phyloP scores from a whole-genome alignment of 2,113 vertebrate genomes.

The Aphelocoma coerulescens region DNA sequence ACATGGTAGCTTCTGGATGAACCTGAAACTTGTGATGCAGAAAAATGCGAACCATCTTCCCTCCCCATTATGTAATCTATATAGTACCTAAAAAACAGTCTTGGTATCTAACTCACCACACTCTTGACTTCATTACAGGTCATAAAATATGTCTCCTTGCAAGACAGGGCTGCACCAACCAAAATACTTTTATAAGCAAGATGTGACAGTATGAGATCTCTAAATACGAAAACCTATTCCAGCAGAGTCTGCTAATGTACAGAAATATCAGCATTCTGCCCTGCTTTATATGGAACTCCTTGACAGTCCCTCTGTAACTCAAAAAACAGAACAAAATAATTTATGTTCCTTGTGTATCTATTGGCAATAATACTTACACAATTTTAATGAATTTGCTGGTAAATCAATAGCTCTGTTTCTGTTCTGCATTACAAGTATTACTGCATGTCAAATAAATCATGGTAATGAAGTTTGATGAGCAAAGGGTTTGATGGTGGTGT shows the following conservation, averaged over 20 bases:
- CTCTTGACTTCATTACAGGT: background rate
- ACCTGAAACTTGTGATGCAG: background rate
- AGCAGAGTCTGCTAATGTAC: background rate
- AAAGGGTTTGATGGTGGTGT: constrained; percentile 63
- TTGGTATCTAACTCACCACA: background rate
- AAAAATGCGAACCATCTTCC: background rate
- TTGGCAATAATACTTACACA: constrained; percentile 68
- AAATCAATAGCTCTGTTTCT: constrained; percentile 66
- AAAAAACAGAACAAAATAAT: constrained; percentile 37
- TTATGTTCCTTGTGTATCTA: constrained; percentile 61
- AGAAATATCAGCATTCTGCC: background rate
- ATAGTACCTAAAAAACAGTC: background rate
- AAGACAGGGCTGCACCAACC: background rate
- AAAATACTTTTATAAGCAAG: background rate
- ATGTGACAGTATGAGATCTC: background rate
- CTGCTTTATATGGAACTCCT: constrained; percentile 33
- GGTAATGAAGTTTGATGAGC: constrained; percentile 69
- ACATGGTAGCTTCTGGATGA: background rate
- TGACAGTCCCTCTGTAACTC: background rate
- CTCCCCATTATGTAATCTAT: background rate
- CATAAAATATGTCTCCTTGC: background rate
- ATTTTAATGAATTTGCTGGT: constrained; percentile 62
- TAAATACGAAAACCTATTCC: background rate
- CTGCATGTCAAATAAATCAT: constrained; percentile 68
- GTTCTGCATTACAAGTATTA: constrained; percentile 67